These are phyloP conservation scores for Pantherophis alleghaniensis DNA, from an alignment of 2,797 vertebrate species.

Conservation along the genomic window DNA sequence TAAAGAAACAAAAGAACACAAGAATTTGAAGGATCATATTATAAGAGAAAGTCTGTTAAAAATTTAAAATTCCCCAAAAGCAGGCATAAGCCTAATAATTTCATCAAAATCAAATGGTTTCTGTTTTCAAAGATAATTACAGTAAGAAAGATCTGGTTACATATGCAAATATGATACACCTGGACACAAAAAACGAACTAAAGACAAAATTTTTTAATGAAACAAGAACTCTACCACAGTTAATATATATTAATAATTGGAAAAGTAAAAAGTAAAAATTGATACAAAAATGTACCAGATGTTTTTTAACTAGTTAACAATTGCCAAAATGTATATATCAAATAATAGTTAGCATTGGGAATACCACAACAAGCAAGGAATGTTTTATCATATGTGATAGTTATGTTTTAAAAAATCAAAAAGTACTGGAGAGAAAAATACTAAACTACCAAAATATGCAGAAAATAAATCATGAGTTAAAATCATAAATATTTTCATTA, in stretches of 20 bases:
- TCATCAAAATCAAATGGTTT: no score
- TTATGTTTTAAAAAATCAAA: not conserved
- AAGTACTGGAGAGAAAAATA: not conserved
- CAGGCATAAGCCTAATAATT: no score
- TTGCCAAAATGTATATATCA: not conserved
- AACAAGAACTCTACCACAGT: not conserved
- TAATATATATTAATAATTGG: not conserved
- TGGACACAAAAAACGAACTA: not conserved
- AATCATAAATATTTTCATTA: not conserved
- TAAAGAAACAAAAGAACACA: not conserved
- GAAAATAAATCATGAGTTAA: not conserved
- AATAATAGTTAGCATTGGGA: not conserved
- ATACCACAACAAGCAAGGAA: not conserved
- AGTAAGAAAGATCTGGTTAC: not conserved
- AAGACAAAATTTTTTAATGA: not conserved
- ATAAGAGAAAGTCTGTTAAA: not conserved
- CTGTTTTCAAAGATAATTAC: not conserved
- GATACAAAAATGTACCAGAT: not conserved
- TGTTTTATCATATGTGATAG: not conserved
- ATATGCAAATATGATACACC: not conserved
- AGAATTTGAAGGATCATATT: not conserved
- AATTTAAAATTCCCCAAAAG: no score
- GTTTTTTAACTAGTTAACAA: not conserved
- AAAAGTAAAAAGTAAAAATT: not conserved
- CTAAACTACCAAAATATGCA: not conserved